Evolutionary conservation across 2,888 invertebrate genomes (phyloP).

Genomic region (Caradrina clavipalpis): DNA sequence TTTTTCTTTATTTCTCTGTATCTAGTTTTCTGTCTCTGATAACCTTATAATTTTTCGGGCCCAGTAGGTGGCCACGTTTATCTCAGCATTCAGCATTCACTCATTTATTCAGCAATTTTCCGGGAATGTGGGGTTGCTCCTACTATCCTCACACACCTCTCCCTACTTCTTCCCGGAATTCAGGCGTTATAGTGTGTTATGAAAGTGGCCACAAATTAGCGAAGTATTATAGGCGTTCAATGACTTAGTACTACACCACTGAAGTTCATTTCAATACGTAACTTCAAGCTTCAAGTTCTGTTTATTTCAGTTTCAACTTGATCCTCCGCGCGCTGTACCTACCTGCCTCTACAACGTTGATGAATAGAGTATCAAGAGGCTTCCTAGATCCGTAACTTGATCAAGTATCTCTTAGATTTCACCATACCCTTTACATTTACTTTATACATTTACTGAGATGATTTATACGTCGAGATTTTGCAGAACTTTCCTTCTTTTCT

Average conservation of each 20-base stretch:
- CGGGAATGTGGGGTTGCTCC: too few species aligned
- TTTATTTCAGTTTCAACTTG: conserved; percentile 28
- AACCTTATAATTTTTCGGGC: too few species aligned
- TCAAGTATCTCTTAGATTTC: conserved; percentile 1
- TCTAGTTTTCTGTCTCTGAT: too few species aligned
- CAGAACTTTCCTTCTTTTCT: not conserved
- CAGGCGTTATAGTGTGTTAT: not conserved
- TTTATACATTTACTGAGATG: not conserved
- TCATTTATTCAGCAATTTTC: too few species aligned
- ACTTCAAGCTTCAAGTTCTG: conserved; percentile 9
- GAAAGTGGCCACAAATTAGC: not conserved
- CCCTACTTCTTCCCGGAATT: not conserved
- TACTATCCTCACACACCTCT: too few species aligned
- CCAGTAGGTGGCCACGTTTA: too few species aligned
- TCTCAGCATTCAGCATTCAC: too few species aligned
- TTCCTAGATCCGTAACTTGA: not conserved
- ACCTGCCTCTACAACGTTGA: not conserved
- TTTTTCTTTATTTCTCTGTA: too few species aligned
- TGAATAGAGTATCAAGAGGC: conserved; percentile 11
- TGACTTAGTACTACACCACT: not conserved
- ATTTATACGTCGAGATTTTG: not conserved
- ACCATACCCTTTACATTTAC: not conserved
- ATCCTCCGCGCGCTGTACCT: not conserved
- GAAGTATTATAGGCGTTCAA: not conserved
- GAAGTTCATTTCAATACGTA: conserved; percentile 17